A percentile compares a stretch with the other conserved stretches of the same genome.
phyloP scores from a whole-genome alignment of 2,888 invertebrate species.

The Yponomeuta cagnagella region DNA sequence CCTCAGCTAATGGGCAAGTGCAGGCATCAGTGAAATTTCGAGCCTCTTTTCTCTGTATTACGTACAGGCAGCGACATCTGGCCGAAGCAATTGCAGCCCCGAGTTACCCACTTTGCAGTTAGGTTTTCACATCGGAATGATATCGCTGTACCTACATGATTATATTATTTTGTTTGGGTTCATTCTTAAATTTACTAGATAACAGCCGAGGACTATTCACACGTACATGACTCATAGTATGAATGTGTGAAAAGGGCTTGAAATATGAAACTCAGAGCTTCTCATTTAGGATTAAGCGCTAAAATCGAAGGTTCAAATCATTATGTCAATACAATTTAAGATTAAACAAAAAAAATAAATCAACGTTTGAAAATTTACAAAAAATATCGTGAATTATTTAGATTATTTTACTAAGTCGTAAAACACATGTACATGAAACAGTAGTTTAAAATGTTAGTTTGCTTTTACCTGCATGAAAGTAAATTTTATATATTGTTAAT shows the following conservation, averaged over 20 bases:
- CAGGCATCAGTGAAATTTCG: too few species aligned
- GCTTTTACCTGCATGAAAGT: too few species aligned
- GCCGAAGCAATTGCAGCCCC: too few species aligned
- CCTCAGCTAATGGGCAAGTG: too few species aligned
- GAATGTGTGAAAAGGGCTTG: slow-evolving; percentile 14
- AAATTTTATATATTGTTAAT: too few species aligned
- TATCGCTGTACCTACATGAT: too few species aligned
- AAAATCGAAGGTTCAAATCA: slow-evolving; percentile 63
- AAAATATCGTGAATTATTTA: slow-evolving; percentile 12
- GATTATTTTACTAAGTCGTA: not conserved
- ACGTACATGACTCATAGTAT: not conserved
- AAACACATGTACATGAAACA: not conserved
- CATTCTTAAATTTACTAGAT: not conserved
- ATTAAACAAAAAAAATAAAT: slow-evolving; percentile 41
- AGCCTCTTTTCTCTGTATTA: too few species aligned
- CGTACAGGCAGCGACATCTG: too few species aligned
- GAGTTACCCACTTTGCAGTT: too few species aligned
- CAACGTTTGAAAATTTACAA: slow-evolving; percentile 39
- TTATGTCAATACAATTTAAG: slow-evolving; percentile 55
- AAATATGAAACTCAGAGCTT: slow-evolving; percentile 52
- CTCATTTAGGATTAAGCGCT: slow-evolving; percentile 58
- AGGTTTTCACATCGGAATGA: too few species aligned
- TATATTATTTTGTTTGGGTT: slow-evolving; percentile 17
- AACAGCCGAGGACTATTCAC: not conserved
- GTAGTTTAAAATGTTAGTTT: not conserved